Conservation (phyloP, 2,113 vertebrate genomes). For the Anoura caudifer region DNA sequence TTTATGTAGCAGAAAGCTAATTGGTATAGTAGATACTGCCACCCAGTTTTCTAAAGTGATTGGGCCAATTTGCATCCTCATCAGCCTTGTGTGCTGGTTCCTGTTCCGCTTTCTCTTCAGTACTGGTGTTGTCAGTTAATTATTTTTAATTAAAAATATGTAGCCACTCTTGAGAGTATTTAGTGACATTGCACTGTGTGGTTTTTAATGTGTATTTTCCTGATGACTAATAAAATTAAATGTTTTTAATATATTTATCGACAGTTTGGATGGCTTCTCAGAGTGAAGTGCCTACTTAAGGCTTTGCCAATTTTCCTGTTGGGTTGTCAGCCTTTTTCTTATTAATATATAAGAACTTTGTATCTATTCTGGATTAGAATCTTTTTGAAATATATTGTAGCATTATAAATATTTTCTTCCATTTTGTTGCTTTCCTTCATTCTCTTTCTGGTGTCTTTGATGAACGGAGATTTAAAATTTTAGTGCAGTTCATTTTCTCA, state of each 20-base stretch:
- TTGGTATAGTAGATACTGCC: not conserved
- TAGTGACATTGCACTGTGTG: not conserved
- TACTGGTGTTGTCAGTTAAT: not conserved
- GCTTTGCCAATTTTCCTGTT: not conserved
- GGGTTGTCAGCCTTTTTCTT: not conserved
- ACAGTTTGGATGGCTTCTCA: not conserved
- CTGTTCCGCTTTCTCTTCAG: not conserved
- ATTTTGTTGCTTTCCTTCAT: not conserved
- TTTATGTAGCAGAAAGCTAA: not conserved
- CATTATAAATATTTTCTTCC: not conserved
- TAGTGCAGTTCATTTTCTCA: not conserved
- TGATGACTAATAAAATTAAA: not conserved
- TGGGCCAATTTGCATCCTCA: fast-evolving
- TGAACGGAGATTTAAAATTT: not conserved
- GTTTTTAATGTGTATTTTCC: not conserved
- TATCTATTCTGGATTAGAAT: not conserved
- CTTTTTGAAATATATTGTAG: not conserved
- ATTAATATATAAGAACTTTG: not conserved
- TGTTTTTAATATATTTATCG: not conserved
- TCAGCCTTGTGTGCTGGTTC: not conserved
- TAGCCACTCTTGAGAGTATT: not conserved
- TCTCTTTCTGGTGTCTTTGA: not conserved
- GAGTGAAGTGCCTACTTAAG: not conserved
- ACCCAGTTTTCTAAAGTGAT: not conserved
- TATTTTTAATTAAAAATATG: not conserved